Conservation (phyloP, 2,888 invertebrate species). For the Diaprepes abbreviatus region DNA sequence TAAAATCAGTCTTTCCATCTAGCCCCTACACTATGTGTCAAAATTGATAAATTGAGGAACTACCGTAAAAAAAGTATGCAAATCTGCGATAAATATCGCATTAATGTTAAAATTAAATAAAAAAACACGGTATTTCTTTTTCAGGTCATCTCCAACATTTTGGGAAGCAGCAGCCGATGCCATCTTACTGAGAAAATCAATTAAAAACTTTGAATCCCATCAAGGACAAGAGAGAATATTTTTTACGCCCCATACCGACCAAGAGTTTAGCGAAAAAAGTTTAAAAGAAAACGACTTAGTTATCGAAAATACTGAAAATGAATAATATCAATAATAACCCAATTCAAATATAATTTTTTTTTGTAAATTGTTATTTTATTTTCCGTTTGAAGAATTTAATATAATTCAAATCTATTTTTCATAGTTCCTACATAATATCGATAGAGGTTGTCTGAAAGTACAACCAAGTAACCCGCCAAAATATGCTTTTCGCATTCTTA, state of each 20-base stretch:
- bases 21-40: no score
- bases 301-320: conserved; percentile 37
- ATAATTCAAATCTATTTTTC: no score
- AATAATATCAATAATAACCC: not conserved
- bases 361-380: not conserved
- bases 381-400: not conserved
- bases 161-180: conserved; percentile 77
- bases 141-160: conserved; percentile 71
- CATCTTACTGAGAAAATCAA: conserved; percentile 70
- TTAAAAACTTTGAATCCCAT: conserved; percentile 66
- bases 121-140: no score
- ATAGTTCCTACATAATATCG: no score
- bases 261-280: conserved; percentile 32
- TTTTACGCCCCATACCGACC: conserved; percentile 41
- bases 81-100: no score
- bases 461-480: no score
- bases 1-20: no score
- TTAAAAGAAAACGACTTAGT: conserved; percentile 35
- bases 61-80: no score
- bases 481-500: no score
- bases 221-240: conserved; percentile 67
- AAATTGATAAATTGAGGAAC: no score
- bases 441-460: no score
- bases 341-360: not conserved
- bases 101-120: no score